Evolutionary conservation across 1,140 invertebrate genomes (phyloP).

Genomic region (Pentalonia nigronervosa): DNA sequence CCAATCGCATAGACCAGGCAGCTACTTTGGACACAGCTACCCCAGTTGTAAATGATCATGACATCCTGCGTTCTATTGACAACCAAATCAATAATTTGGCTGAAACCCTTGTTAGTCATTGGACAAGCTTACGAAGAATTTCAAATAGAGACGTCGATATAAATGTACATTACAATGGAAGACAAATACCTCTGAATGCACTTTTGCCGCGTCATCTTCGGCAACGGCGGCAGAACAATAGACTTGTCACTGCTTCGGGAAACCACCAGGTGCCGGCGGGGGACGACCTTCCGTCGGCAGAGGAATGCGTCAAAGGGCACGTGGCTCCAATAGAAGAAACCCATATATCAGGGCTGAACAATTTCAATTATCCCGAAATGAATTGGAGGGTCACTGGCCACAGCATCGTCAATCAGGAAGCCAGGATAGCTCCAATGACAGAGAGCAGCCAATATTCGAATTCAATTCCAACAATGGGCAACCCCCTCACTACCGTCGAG

Average conservation of each 20-base stretch:
- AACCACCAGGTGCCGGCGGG: not conserved
- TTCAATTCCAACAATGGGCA: too few species aligned
- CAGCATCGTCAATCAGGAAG: not conserved
- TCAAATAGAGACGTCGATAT: too few species aligned
- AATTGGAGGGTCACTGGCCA: not conserved
- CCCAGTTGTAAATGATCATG: not conserved
- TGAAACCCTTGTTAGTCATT: not conserved
- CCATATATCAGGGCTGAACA: not conserved
- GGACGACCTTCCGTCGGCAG: too few species aligned
- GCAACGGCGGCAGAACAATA: not conserved
- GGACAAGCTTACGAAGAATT: not conserved
- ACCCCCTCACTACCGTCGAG: too few species aligned
- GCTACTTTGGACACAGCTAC: not conserved
- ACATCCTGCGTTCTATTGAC: not conserved
- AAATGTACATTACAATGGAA: too few species aligned
- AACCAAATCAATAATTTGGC: not conserved
- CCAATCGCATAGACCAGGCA: too few species aligned
- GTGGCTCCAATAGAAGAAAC: not conserved
- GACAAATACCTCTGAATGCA: too few species aligned
- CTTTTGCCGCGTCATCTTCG: too few species aligned
- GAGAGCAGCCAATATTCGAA: not conserved
- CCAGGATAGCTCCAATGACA: accelerated
- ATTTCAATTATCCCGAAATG: not conserved
- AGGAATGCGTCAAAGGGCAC: not conserved
- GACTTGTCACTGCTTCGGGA: not conserved